Percentiles rank a stretch among this genome's conserved stretches.
These are phyloP conservation scores for Charaxes varanes DNA, from an alignment of 1,140 invertebrate genomes.

Conservation along the genomic window DNA sequence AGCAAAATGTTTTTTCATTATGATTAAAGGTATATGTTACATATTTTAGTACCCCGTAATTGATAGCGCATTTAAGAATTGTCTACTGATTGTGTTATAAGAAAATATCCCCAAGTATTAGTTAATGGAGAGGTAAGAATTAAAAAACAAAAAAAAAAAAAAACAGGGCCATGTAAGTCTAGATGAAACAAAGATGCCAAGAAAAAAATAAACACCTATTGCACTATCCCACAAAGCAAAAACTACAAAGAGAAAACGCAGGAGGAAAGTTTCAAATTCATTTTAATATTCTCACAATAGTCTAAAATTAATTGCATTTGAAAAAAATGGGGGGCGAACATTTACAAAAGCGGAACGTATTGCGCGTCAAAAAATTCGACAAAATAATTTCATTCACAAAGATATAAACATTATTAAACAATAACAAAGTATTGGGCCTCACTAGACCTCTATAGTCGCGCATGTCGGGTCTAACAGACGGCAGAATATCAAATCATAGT, in stretches of 20 bases:
- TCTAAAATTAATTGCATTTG: constrained; percentile 49
- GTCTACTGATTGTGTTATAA: too few relatives aligned
- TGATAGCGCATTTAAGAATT: too few relatives aligned
- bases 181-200: constrained; percentile 12
- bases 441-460: neutral
- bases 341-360: constrained; percentile 27
- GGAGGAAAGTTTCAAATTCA: constrained; percentile 63
- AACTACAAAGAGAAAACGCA: constrained; percentile 58
- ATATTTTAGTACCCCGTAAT: too few relatives aligned
- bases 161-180: constrained; percentile 8
- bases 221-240: constrained; percentile 44
- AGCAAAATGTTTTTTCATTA: too few relatives aligned
- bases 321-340: constrained; percentile 36
- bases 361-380: constrained; percentile 15
- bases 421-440: neutral
- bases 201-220: constrained; percentile 24
- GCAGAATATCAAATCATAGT: too few relatives aligned
- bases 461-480: too few relatives aligned
- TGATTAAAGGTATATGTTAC: too few relatives aligned
- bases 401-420: constrained; percentile 10
- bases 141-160: too few relatives aligned
- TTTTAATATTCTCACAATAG: constrained; percentile 69
- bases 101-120: too few relatives aligned
- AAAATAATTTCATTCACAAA: constrained; percentile 16
- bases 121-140: too few relatives aligned